These are phyloP conservation scores for Rhabditoides inermis DNA, from an alignment of 2,888 invertebrate species.

Conservation along the genomic window DNA sequence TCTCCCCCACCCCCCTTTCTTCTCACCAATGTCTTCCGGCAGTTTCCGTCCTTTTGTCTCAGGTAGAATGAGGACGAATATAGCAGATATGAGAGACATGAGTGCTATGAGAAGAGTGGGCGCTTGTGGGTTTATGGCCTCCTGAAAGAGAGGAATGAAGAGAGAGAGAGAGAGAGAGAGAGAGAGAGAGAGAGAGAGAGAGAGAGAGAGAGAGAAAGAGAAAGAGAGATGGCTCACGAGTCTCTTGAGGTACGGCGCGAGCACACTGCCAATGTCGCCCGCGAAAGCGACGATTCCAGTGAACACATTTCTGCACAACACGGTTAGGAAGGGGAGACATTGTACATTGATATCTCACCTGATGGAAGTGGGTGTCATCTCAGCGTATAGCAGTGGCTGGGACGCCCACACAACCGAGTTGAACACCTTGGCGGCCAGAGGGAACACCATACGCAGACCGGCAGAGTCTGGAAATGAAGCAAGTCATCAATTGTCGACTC, in stretches of 20 bases:
- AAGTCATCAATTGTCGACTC: no score
- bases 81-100: neutral
- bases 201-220: neutral
- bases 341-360: constrained; percentile 6
- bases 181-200: neutral
- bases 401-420: constrained; percentile 45
- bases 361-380: constrained; percentile 38
- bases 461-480: constrained; percentile 19
- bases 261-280: constrained; percentile 45
- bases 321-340: neutral
- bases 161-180: neutral
- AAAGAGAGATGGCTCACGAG: constrained; percentile 19
- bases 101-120: neutral
- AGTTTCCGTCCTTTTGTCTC: no score
- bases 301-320: constrained; percentile 27
- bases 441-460: constrained; percentile 26
- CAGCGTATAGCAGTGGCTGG: constrained; percentile 38
- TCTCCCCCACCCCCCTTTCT: no score
- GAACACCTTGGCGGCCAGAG: constrained; percentile 41
- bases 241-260: constrained; percentile 44
- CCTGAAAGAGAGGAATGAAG: neutral
- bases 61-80: no score
- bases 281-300: constrained; percentile 38
- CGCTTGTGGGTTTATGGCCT: neutral
- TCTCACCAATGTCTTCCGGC: no score